phyloP scores from a whole-genome alignment of 2,113 vertebrate genomes.

The Anseranas semipalmata region DNA sequence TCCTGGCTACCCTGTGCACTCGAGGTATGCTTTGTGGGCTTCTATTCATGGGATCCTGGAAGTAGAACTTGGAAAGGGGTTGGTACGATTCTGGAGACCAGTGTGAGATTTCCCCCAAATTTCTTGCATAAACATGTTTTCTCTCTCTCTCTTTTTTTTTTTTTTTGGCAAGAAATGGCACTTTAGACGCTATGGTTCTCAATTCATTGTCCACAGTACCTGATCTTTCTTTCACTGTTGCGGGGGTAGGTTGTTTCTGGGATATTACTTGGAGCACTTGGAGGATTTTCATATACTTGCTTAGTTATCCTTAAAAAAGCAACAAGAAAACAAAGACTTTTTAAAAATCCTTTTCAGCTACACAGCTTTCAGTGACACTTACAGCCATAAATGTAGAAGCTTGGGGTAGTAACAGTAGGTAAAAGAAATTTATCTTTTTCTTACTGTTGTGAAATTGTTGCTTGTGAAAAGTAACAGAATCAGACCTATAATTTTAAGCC shows the following conservation, averaged over 20 bases:
- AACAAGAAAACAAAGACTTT: not conserved
- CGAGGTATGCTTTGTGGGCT: not conserved
- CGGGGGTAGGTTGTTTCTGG: not conserved
- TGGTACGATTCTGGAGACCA: not conserved
- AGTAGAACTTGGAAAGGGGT: not conserved
- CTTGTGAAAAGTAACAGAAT: not conserved
- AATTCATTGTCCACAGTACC: constrained; percentile 25
- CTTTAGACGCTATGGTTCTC: not conserved
- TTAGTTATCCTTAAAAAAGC: constrained; percentile 14
- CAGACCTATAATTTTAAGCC: not conserved
- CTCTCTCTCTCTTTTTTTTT: not conserved
- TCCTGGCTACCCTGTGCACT: not conserved
- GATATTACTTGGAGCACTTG: not conserved
- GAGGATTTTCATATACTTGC: not conserved
- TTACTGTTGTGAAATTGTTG: not conserved
- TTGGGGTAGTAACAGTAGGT: not conserved
- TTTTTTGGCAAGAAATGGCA: not conserved
- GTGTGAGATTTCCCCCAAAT: not conserved
- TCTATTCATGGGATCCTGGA: not conserved
- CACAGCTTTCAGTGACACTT: not conserved
- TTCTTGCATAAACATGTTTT: not conserved
- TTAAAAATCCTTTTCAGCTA: not conserved
- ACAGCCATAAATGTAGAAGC: not conserved
- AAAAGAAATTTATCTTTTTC: not conserved
- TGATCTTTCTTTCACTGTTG: constrained; percentile 33